These are phyloP conservation scores for Goniozus legneri DNA, from an alignment of 1,140 invertebrate genomes.

Conservation along the genomic window DNA sequence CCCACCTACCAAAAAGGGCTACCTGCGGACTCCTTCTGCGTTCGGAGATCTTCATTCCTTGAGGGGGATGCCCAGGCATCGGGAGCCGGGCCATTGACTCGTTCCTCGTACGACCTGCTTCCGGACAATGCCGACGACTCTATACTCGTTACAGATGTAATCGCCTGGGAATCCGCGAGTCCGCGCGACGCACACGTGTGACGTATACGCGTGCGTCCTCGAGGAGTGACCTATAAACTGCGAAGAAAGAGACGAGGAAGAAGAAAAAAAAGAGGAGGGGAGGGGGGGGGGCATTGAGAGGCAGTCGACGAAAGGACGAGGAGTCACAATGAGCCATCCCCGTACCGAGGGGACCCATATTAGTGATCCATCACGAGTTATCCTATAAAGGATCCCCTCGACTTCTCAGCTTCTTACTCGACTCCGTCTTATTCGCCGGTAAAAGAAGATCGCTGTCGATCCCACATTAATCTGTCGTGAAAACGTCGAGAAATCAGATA, in stretches of 20 bases:
- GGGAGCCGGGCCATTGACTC: conserved; percentile 21
- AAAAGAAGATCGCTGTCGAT: conserved; percentile 14
- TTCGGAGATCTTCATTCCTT: conserved; percentile 36
- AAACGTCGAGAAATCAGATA: conserved; percentile 32
- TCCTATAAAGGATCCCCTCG: conserved; percentile 17
- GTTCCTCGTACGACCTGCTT: neutral
- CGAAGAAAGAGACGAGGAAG: neutral
- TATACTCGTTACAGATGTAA: conserved; percentile 46
- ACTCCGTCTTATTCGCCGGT: conserved; percentile 19
- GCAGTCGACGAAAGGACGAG: conserved; percentile 15
- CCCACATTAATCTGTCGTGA: conserved; percentile 43
- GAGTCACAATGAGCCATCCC: conserved; percentile 25
- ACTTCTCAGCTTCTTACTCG: no score
- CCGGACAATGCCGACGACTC: neutral
- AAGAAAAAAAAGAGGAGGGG: neutral
- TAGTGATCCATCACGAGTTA: conserved; percentile 45
- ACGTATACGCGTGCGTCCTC: no score
- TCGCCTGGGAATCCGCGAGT: conserved; percentile 45
- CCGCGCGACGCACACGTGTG: no score
- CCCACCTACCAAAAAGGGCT: conserved; percentile 33
- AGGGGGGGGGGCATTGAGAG: neutral
- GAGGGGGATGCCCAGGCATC: conserved; percentile 2
- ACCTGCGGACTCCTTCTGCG: conserved; percentile 23
- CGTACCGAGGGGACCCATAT: conserved; percentile 32
- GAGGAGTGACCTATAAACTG: neutral